Base-by-base conservation (phyloP, 92 coral and sea anemone species). In the Palythoa grandis region DNA sequence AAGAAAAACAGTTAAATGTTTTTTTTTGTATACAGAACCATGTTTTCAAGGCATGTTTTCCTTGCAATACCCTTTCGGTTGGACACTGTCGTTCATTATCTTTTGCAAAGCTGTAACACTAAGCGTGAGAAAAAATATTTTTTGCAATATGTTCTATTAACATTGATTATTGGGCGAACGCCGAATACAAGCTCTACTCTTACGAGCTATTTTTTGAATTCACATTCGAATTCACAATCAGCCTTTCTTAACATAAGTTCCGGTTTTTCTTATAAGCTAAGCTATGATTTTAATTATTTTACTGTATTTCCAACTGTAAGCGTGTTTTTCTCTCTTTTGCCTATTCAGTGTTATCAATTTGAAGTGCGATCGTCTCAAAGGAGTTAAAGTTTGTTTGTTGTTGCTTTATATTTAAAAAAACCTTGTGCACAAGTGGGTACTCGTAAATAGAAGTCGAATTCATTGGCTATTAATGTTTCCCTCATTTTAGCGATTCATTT, bases 81-180 rank as follows among this genome's bases (percentile, higher is more conserved):
- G 67, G 47, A 53, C 22, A 53, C 38, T 54, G 1, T 17, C 48
- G 22, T 53, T 69, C 16, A 76, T 76, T 76, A 76, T 76, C 82
- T 54, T 76, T 25, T 43, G 67, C 48, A 29, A 54, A 24, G 47
- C 63, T 52, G 23, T 16, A 56, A 16, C 50, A 53, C 82, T 9
- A 16, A 54, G 82, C 82, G 82, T 76, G 67, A 54, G 68, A 76
- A 76, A 54, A 23, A 22, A 52, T 22, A 13, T 35, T 75, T 52
- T 24, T 20, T 29, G 22, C 23, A 76, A 52, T 56, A 54, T 76
- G 67, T 76, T 76, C 20, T 17, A 8, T 19, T 75, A 22, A 12
- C 39, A 15, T 25, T 12, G 23, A 56, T 54, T 25, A 16, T 76
- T 76, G 47, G 82, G 15, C 19, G 66, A 75, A 43, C 7, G 50